Conservation (phyloP, 2,888 invertebrate genomes). For the Drosophila parthenogenetica region DNA sequence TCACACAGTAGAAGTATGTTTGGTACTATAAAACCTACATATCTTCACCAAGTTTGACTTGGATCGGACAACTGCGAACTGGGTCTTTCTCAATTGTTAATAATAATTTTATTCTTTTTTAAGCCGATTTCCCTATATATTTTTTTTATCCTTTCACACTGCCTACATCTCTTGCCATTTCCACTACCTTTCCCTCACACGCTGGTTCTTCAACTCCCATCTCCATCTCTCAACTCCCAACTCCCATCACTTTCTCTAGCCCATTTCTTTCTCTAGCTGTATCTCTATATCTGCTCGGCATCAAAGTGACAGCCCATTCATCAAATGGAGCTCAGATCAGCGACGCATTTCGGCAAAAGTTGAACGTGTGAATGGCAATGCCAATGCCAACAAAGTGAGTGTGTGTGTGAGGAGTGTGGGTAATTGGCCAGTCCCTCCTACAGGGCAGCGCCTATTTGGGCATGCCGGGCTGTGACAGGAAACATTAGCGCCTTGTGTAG, state of each 20-base stretch:
- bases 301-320: constrained; percentile 71
- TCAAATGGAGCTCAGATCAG: constrained; percentile 59
- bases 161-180: no score
- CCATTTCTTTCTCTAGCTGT: neutral
- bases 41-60: no score
- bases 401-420: constrained; percentile 30
- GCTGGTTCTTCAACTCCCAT: no score
- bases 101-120: no score
- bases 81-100: no score
- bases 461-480: constrained; percentile 61
- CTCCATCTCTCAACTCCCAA: neutral
- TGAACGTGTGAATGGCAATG: constrained; percentile 58
- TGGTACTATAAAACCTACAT: no score
- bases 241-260: no score
- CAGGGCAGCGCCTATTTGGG: constrained; percentile 6
- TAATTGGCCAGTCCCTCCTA: constrained; percentile 64
- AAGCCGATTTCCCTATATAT: no score
- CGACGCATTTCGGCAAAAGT: constrained; percentile 47
- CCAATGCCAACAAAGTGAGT: constrained; percentile 5
- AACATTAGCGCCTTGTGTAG: constrained; percentile 67
- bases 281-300: constrained; percentile 13
- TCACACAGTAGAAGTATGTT: no score
- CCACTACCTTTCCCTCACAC: no score
- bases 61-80: no score
- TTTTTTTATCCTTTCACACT: no score